Conservation (phyloP, 2,797 vertebrate species). For the Macropodus opercularis region DNA sequence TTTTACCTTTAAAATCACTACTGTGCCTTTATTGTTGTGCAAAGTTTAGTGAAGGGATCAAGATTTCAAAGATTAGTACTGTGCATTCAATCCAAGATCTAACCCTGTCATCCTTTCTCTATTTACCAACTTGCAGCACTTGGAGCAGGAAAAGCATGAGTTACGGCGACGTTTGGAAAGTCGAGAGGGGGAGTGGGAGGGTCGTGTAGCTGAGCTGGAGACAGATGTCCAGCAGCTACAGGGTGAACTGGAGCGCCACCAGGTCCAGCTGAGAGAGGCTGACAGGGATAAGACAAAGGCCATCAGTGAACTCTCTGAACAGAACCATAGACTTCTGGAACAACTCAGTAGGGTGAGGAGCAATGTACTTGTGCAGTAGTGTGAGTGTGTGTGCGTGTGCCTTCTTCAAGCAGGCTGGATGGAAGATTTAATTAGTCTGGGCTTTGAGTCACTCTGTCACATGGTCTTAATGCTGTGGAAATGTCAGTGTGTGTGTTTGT, state of each 20-base stretch:
- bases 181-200: slow-evolving; percentile 97
- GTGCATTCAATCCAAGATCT: not conserved
- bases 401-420: slow-evolving; percentile 29
- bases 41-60: not conserved
- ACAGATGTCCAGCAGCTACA: slow-evolving; percentile 94
- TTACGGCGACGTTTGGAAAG: slow-evolving; percentile 91
- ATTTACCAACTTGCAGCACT: slow-evolving; percentile 81
- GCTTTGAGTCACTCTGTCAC: slow-evolving; percentile 44
- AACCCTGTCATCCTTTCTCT: not conserved
- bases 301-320: slow-evolving; percentile 93
- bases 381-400: slow-evolving; percentile 6
- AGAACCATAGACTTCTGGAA: slow-evolving; percentile 97
- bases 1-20: not conserved
- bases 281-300: slow-evolving; percentile 91
- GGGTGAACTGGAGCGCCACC: slow-evolving; percentile 92
- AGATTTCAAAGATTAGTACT: too few species aligned
- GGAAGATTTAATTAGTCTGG: slow-evolving; percentile 43
- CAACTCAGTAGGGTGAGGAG: slow-evolving; percentile 95
- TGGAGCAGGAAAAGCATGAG: slow-evolving; percentile 98
- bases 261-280: slow-evolving; percentile 90
- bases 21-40: not conserved
- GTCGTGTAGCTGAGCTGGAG: slow-evolving; percentile 95
- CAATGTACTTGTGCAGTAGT: not conserved
- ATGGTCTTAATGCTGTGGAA: slow-evolving; percentile 38
- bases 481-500: slow-evolving; percentile 7